A percentile compares a stretch with the other conserved stretches of the same genome.
Conservation (phyloP, 2,888 invertebrate species). For the Drosophila borborema region DNA sequence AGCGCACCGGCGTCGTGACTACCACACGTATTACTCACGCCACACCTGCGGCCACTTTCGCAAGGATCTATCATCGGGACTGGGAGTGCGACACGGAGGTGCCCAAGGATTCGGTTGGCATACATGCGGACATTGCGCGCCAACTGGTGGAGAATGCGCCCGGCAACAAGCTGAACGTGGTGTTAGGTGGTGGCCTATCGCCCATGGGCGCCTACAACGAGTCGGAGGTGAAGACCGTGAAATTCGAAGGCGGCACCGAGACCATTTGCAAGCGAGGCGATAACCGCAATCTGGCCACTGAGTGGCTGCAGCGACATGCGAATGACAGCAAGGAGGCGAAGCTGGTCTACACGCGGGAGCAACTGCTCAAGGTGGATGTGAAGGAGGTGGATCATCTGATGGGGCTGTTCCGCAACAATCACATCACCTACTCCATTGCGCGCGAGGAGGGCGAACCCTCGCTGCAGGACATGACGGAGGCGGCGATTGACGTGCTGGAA, state of each 20-base stretch:
- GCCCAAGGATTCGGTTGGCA: constrained; percentile 82
- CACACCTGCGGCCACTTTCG: constrained; percentile 88
- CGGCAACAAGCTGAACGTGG: constrained; percentile 87
- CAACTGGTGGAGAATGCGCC: constrained; percentile 88
- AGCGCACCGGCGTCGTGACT: constrained; percentile 88
- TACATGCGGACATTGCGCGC: constrained; percentile 87
- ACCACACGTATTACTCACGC: constrained; percentile 89
- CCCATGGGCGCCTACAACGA: constrained; percentile 84
- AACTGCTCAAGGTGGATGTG: constrained; percentile 85
- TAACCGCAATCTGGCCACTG: constrained; percentile 86
- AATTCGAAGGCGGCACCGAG: constrained; percentile 80
- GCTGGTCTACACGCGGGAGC: constrained; percentile 84
- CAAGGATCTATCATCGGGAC: constrained; percentile 86
- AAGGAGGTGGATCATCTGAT: constrained; percentile 85
- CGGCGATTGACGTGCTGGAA: constrained; percentile 86
- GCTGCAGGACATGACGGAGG: constrained; percentile 87
- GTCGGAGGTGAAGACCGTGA: constrained; percentile 53
- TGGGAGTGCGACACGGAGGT: constrained; percentile 87
- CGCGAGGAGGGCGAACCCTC: constrained; percentile 86
- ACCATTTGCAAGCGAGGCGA: constrained; percentile 86
- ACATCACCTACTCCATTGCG: constrained; percentile 87
- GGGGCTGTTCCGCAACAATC: constrained; percentile 87
- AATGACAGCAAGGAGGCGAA: constrained; percentile 73
- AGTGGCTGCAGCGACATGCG: constrained; percentile 85
- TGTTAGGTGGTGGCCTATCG: constrained; percentile 88